Evolutionary conservation across 2,888 invertebrate species (phyloP).

Genomic region (Dryococelus australis): DNA sequence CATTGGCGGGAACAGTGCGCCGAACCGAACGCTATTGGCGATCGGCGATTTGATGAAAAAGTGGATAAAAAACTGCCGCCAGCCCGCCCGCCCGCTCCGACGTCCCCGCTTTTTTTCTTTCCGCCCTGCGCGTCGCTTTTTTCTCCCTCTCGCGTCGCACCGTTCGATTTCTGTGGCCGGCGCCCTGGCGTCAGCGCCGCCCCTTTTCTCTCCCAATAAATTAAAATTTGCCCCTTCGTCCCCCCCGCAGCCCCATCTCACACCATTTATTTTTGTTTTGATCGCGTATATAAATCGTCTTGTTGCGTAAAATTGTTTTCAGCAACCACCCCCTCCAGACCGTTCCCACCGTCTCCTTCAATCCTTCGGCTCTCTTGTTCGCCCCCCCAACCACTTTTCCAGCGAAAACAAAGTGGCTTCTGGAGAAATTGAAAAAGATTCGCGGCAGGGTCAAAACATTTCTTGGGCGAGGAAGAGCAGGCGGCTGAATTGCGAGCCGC

Average conservation of each 20-base stretch:
- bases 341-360: background rate
- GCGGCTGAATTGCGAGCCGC: background rate
- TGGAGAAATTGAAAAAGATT: slow-evolving; percentile 27
- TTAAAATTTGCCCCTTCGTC: slow-evolving; percentile 53
- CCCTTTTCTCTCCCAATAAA: slow-evolving; percentile 52
- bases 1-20: slow-evolving; percentile 35
- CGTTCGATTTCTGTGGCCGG: slow-evolving; percentile 39
- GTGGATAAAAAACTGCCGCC: slow-evolving; percentile 33
- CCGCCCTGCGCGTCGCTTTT: slow-evolving; percentile 31
- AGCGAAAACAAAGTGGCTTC: background rate
- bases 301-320: slow-evolving; percentile 23
- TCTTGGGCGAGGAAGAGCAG: background rate
- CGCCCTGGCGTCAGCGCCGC: slow-evolving; percentile 47
- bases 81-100: slow-evolving; percentile 18
- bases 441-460: slow-evolving; percentile 4
- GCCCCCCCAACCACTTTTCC: background rate
- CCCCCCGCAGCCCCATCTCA: slow-evolving; percentile 49
- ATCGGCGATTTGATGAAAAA: slow-evolving; percentile 42
- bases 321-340: background rate
- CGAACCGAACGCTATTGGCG: slow-evolving; percentile 43
- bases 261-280: slow-evolving; percentile 31
- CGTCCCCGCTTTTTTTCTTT: slow-evolving; percentile 29
- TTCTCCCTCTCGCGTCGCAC: slow-evolving; percentile 31
- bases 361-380: background rate
- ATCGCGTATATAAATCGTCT: slow-evolving; percentile 23